These are phyloP conservation scores for Drosophila equinoxialis DNA, from an alignment of 1,140 invertebrate genomes.

Conservation along the genomic window DNA sequence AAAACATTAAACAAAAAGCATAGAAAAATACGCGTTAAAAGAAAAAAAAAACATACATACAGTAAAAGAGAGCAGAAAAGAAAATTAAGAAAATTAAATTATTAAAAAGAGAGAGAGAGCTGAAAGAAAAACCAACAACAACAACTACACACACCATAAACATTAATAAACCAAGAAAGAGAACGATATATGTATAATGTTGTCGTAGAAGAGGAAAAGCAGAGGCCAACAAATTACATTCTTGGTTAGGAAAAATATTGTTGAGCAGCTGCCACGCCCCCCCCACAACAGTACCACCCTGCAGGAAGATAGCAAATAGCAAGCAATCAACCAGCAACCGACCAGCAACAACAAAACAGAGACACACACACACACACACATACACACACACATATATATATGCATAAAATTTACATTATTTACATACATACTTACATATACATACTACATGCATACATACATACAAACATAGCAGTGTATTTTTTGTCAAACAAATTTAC, in stretches of 20 bases:
- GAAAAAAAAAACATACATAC: neutral
- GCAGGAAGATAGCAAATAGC: neutral
- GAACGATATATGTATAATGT: no score
- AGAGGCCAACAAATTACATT: neutral
- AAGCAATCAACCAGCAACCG: slow-evolving; percentile 9
- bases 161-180: neutral
- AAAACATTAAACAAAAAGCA: slow-evolving; percentile 19
- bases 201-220: neutral
- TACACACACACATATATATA: slow-evolving; percentile 45
- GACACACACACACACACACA: slow-evolving; percentile 25
- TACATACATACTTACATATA: slow-evolving; percentile 35
- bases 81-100: slow-evolving; percentile 15
- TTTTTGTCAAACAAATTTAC: slow-evolving; percentile 80
- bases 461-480: slow-evolving; percentile 65
- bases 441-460: slow-evolving; percentile 50
- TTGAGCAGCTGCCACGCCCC: slow-evolving; percentile 2
- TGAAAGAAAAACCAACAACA: neutral
- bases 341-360: slow-evolving; percentile 35
- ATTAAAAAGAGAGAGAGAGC: slow-evolving; percentile 15
- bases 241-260: neutral
- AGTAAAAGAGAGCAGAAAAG: slow-evolving; percentile 20
- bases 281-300: neutral
- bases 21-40: slow-evolving; percentile 34
- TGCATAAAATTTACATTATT: slow-evolving; percentile 40
- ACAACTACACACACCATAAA: neutral